Conservation (phyloP, 2,113 vertebrate genomes). For the Fulica atra region DNA sequence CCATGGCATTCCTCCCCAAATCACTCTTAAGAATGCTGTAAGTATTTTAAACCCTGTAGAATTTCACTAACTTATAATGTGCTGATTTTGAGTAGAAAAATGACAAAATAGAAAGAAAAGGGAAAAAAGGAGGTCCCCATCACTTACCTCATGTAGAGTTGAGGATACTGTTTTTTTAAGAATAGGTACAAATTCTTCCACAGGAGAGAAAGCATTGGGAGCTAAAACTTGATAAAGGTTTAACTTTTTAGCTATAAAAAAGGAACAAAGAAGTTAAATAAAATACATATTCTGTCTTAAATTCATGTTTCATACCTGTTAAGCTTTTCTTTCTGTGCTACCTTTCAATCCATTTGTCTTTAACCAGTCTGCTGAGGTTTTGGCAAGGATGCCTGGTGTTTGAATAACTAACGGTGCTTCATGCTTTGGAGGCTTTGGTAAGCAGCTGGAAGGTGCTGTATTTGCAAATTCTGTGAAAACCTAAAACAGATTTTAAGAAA, state of each 20-base stretch:
- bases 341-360: conserved; percentile 82
- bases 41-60: background rate
- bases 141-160: conserved; percentile 76
- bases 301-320: background rate
- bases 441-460: conserved; percentile 27
- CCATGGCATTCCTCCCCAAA: background rate
- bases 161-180: conserved; percentile 82
- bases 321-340: conserved; percentile 20
- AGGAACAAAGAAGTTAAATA: background rate
- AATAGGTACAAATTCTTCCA: conserved; percentile 82
- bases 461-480: conserved; percentile 58
- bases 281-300: background rate
- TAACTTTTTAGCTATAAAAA: conserved; percentile 79
- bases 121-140: background rate
- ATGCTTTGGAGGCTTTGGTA: conserved; percentile 59
- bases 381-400: conserved; percentile 63
- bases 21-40: background rate
- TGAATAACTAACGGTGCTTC: conserved; percentile 70
- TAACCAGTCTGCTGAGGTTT: conserved; percentile 82
- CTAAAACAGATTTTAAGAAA: conserved; percentile 55
- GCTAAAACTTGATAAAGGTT: conserved; percentile 84
- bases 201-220: conserved; percentile 75
- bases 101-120: background rate
- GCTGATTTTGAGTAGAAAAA: background rate
- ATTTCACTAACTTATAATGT: background rate